Evolutionary conservation across 2,113 vertebrate genomes (phyloP).

Genomic region (Chaenogobius annularis): DNA sequence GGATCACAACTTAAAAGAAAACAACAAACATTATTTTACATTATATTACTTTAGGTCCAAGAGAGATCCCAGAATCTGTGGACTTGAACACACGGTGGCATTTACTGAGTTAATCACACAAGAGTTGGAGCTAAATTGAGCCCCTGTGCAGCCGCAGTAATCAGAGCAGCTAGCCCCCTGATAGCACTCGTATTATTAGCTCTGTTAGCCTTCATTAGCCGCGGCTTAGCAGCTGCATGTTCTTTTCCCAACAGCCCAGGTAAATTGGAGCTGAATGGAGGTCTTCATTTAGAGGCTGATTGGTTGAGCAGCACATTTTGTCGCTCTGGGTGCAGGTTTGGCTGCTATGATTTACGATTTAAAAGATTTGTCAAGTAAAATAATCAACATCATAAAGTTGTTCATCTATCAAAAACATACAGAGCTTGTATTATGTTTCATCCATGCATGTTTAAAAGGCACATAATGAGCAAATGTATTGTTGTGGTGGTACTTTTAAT

Average conservation of each 20-base stretch:
- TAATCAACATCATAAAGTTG: too few species aligned
- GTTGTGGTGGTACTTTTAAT: too few species aligned
- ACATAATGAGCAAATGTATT: too few species aligned
- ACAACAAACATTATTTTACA: too few species aligned
- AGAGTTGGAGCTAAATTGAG: background rate
- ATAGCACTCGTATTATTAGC: background rate
- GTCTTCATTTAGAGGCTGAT: background rate
- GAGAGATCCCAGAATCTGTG: background rate
- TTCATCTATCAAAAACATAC: too few species aligned
- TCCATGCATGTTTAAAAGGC: too few species aligned
- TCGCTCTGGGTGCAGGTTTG: too few species aligned
- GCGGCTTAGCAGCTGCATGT: background rate
- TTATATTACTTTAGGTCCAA: background rate
- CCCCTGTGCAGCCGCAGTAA: background rate
- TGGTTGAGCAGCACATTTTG: background rate
- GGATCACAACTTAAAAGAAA: too few species aligned
- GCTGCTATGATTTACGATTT: too few species aligned
- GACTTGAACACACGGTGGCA: background rate
- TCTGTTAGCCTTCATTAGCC: slow-evolving; percentile 1
- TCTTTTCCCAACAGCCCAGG: background rate
- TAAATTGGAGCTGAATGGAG: background rate
- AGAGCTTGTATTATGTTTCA: too few species aligned
- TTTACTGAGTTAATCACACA: background rate
- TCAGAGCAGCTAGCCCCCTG: background rate
- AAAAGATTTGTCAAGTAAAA: too few species aligned